phyloP scores from a whole-genome alignment of 2,888 invertebrate genomes.

The Pristionchus arcanus region DNA sequence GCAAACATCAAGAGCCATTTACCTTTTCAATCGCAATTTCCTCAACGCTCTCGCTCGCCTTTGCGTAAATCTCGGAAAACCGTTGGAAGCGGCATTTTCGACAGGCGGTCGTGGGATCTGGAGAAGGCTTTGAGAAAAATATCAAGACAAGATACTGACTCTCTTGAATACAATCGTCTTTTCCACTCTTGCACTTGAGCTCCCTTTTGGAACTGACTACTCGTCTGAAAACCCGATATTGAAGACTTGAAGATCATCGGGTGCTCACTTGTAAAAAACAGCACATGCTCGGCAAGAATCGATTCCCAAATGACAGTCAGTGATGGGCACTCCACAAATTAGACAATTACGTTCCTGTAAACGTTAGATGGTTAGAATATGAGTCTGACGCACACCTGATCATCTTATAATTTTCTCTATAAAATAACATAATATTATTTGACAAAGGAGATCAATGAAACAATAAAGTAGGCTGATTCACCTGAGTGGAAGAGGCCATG shows the following conservation, averaged over 20 bases:
- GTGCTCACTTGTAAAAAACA: background rate
- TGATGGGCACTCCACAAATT: background rate
- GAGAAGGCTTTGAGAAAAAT: background rate
- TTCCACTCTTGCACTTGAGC: background rate
- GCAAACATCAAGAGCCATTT: background rate
- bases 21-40: background rate
- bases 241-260: background rate
- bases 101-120: background rate
- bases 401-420: too few species aligned
- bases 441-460: background rate
- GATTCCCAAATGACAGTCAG: background rate
- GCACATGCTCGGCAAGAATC: conserved; percentile 12
- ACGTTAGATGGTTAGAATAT: too few species aligned
- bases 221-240: background rate
- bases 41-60: background rate
- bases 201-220: background rate
- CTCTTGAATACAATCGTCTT: background rate
- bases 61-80: background rate
- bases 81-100: background rate
- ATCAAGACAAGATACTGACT: background rate
- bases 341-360: background rate
- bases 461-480: background rate
- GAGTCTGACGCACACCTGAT: too few species aligned
- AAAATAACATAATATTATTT: background rate
- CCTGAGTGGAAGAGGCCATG: background rate